Percentiles rank a stretch among this genome's conserved stretches.
Conservation (phyloP, 2,797 vertebrate species). For the Pipistrellus kuhlii region DNA sequence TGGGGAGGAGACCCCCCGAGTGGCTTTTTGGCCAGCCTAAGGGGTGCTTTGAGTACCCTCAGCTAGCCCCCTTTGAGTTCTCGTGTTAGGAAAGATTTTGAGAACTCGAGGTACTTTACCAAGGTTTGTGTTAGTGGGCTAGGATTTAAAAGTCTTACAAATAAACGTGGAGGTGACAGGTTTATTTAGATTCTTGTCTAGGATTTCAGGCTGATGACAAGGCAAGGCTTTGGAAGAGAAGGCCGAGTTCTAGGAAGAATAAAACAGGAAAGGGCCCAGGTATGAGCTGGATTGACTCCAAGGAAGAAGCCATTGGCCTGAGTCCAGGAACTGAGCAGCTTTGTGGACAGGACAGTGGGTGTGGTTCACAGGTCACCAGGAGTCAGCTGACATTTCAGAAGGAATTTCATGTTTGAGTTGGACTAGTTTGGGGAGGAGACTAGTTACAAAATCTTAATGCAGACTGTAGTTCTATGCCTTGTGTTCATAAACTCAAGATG, state of each 20-base stretch:
- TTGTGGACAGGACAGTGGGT: not conserved
- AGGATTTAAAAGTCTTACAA: not conserved
- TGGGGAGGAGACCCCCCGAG: not conserved
- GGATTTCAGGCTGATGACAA: not conserved
- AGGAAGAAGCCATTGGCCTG: not conserved
- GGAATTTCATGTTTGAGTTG: not conserved
- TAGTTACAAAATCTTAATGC: not conserved
- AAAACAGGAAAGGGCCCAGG: not conserved
- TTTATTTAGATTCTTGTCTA: not conserved
- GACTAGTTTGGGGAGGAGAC: not conserved
- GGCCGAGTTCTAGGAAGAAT: not conserved
- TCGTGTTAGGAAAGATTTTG: not conserved
- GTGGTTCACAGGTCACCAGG: not conserved
- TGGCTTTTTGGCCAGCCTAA: not conserved
- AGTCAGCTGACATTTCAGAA: not conserved
- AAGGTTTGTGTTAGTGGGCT: not conserved
- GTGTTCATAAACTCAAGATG: not conserved
- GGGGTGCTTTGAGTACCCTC: not conserved
- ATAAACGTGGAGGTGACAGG: too few species aligned
- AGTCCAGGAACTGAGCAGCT: not conserved
- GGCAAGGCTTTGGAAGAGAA: not conserved
- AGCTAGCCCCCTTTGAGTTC: not conserved
- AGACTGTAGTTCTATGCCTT: not conserved
- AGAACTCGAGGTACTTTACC: not conserved
- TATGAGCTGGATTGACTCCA: not conserved